Base-by-base conservation (phyloP, 53 echinoderm and acorn worm species). In the Crossaster papposus region DNA sequence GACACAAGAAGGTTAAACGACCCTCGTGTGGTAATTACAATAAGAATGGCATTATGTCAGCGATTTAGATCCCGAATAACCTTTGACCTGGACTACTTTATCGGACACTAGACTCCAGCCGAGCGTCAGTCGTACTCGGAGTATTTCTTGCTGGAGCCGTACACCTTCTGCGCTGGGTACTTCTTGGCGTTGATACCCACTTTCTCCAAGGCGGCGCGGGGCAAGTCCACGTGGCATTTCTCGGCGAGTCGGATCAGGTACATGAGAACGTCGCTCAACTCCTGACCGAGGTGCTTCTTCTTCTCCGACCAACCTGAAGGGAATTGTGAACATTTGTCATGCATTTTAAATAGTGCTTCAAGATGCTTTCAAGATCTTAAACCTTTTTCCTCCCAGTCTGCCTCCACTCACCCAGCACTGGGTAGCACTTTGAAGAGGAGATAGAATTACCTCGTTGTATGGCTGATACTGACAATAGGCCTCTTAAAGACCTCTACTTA, bases 231-330 rank as follows among this genome's bases (percentile, higher is more conserved):
- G 33, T 95, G 94, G 79, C 97, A 97, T 74, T 94, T 97, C 77
- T 97, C 93, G 9, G 97, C 94, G 6, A 97, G 90, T 68, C 94
- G 88, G 58, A 97, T 79, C 13, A 97, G 93, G 78, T 97, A 97
- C 81, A 97, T 92, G 37, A 97, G 82, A 35, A 97, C 97, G 31
- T 97, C 97, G 36, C 97, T 97, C 5, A 97, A 91, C 83, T 97
- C 97, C 64, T 97, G 97, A 11, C 77, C 93, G 15, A 97, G 84
- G 82, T 97, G 94, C n/a, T 81, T 93, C 77, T 94, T 95, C 58
- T 95, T 89, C 53, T 97, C 95, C 35, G 94, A 91, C 95, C 95
- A 97, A 70, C 93, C 97, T 95, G 90, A 38, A n/a, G n/a, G n/a
- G n/a, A n/a, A n/a, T n/a, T n/a, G n/a, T n/a, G n/a, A n/a, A n/a